Percentiles rank a stretch among this genome's conserved stretches.
Conservation (phyloP, 2,113 vertebrate genomes). For the Psilopogon haemacephalus region DNA sequence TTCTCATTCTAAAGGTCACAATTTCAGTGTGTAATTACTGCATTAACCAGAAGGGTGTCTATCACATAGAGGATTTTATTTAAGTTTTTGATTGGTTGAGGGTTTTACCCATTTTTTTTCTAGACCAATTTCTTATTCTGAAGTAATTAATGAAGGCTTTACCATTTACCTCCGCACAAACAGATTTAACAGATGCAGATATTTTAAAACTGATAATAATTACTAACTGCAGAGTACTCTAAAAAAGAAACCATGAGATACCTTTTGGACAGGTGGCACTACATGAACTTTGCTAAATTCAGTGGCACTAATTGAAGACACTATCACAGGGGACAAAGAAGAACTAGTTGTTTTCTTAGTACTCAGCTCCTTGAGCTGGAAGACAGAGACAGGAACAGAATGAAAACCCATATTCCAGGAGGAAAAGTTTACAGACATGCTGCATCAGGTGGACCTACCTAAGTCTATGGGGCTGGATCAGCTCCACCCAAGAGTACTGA, state of each 20-base stretch:
- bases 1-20: background rate
- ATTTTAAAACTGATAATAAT: background rate
- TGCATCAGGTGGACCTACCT: too few species aligned
- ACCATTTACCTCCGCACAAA: background rate
- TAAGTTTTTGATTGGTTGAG: background rate
- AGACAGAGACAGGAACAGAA: too few species aligned
- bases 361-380: too few species aligned
- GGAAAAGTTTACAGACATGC: too few species aligned
- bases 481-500: too few species aligned
- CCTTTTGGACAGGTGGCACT: background rate
- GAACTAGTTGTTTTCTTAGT: too few species aligned
- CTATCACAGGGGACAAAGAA: background rate
- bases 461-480: too few species aligned
- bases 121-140: background rate
- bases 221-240: background rate
- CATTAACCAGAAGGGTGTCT: background rate
- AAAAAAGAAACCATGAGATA: background rate
- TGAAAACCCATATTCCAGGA: too few species aligned
- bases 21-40: background rate
- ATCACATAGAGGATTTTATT: background rate
- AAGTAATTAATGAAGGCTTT: background rate
- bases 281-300: background rate
- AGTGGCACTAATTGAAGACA: background rate
- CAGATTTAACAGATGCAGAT: background rate
- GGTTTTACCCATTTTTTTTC: background rate